A percentile compares a stretch with the other conserved stretches of the same genome.
These are phyloP conservation scores for Empis livida DNA, from an alignment of 2,888 invertebrate genomes.

Conservation along the genomic window DNA sequence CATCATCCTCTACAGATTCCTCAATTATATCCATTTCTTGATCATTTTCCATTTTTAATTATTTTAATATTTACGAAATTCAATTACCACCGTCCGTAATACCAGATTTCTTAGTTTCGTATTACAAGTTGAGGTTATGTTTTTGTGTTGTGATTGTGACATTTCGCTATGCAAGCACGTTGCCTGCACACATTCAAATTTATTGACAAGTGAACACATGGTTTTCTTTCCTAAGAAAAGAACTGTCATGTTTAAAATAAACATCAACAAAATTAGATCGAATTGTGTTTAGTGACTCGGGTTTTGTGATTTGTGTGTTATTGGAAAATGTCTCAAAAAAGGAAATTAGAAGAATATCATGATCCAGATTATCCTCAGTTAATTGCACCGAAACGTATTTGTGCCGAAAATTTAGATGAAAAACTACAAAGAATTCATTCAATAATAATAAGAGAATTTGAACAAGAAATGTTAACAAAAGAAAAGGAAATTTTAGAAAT, in stretches of 20 bases:
- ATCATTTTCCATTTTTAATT: constrained; percentile 26
- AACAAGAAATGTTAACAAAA: constrained; percentile 51
- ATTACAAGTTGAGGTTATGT: no score
- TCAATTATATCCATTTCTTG: constrained; percentile 20
- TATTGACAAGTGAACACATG: no score
- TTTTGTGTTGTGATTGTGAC: neutral
- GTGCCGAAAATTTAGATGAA: neutral
- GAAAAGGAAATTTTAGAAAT: constrained; percentile 59
- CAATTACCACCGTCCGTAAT: no score
- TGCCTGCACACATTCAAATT: no score
- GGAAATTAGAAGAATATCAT: constrained; percentile 40
- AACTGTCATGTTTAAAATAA: no score
- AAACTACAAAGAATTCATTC: constrained; percentile 20
- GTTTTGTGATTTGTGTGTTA: neutral
- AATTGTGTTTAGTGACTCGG: no score
- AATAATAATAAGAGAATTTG: constrained; percentile 59
- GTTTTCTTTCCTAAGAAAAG: no score
- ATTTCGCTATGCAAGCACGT: neutral
- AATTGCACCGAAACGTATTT: neutral
- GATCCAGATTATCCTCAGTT: constrained; percentile 43
- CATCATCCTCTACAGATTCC: constrained; percentile 19
- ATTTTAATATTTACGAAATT: no score
- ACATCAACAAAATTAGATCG: no score
- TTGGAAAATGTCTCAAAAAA: constrained; percentile 20
- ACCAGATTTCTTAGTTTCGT: no score